Percentiles rank a stretch among this genome's conserved stretches.
phyloP scores from a whole-genome alignment of 2,797 vertebrate genomes.

The Scolopax bukidnonensis region DNA sequence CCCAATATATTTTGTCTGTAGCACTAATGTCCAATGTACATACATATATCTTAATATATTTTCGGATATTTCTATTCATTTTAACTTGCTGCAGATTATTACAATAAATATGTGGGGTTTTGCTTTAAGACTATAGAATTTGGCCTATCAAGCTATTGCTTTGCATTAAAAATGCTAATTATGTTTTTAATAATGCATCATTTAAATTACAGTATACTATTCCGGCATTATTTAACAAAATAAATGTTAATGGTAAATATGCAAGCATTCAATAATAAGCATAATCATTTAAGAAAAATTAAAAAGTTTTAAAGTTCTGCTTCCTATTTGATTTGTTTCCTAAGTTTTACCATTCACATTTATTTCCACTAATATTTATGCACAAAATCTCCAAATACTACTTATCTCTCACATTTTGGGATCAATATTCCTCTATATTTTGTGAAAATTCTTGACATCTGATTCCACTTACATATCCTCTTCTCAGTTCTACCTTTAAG shows the following conservation, averaged over 20 bases:
- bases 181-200: conserved; percentile 1
- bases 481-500: background rate
- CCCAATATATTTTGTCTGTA: conserved; percentile 74
- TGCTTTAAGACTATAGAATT: conserved; percentile 34
- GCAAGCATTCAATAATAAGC: background rate
- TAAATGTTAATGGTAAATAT: background rate
- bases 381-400: background rate
- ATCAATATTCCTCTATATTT: background rate
- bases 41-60: conserved; percentile 80
- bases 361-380: background rate
- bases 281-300: background rate
- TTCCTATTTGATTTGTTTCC: background rate
- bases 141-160: background rate
- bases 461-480: background rate
- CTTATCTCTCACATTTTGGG: background rate
- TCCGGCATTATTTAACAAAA: background rate
- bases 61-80: conserved; percentile 71
- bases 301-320: background rate
- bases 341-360: background rate
- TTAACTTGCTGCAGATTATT: conserved; percentile 65
- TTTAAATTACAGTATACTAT: background rate
- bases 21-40: conserved; percentile 70
- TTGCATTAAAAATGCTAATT: conserved; percentile 63
- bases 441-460: background rate
- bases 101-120: conserved; percentile 11